A percentile compares a stretch with the other conserved stretches of the same genome.
These are phyloP conservation scores for Micropoecilia bifurca DNA, from an alignment of 2,797 vertebrate species.

Conservation along the genomic window DNA sequence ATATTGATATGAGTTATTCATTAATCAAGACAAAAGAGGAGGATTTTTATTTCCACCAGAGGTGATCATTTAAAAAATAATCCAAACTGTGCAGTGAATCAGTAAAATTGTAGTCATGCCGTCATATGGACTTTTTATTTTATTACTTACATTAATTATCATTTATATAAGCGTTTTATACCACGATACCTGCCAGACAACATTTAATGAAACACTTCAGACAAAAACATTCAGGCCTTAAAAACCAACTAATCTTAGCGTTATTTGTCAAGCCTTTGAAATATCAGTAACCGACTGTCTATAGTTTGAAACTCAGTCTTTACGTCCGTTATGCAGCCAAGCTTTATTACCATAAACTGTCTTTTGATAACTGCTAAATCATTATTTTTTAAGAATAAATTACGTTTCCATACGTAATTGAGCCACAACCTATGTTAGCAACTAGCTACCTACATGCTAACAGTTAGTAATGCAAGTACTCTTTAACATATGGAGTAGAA, in stretches of 20 bases:
- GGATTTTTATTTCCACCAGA: too few species aligned
- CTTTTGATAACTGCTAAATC: neutral
- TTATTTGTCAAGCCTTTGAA: neutral
- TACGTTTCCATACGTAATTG: neutral
- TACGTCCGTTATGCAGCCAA: neutral
- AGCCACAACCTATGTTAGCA: neutral
- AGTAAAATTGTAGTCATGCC: neutral
- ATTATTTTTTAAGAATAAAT: neutral
- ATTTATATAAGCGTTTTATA: neutral
- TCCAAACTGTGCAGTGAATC: neutral
- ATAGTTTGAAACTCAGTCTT: neutral
- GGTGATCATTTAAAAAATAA: neutral
- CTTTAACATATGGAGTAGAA: constrained; percentile 4
- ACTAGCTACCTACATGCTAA: too few species aligned
- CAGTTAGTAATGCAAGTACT: neutral
- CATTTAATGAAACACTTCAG: neutral
- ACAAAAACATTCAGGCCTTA: neutral
- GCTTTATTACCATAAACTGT: neutral
- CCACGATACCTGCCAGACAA: neutral
- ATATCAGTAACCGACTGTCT: neutral
- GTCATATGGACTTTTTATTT: too few species aligned
- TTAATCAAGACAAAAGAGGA: neutral
- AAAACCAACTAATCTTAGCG: neutral
- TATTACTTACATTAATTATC: too few species aligned
- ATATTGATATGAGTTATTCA: neutral